Base-by-base conservation (phyloP, 2,888 invertebrate genomes). In the Nomada fabriciana region DNA sequence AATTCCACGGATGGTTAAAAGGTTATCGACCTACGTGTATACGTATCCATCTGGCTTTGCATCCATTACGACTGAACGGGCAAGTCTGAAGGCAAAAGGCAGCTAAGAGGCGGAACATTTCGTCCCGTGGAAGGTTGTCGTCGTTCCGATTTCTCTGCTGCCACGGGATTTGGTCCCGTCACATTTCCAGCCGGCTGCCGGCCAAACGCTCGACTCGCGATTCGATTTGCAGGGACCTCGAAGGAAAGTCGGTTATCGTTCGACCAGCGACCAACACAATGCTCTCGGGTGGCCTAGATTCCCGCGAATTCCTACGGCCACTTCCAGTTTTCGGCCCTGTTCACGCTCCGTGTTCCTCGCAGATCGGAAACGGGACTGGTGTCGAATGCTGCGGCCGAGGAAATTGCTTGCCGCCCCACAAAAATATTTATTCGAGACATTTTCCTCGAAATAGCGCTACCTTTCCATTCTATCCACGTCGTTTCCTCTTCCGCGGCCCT, bases 341-440 rank as follows among this genome's bases (percentile, higher is more conserved):
- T 61, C 60, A n/a, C 57, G 29, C 64, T 43, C 20, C 61, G 29
- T n/a, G 47, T 43, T 20, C 65, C n/a, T 59, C 72, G 43, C 52
- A 55, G n/a, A 47, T 69, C 78, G 88, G 82, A 85, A 85, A 68
- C 73, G 85, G 76, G 82, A 80, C 71, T 36, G 77, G 60, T 67
- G 75, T 65, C 77, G 80, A 67, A 69, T 42, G 50, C 36, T 23
- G 57, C 55, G 65, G 25, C 64, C 55, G 77, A 78, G 77, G 64
- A 76, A 79, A 84, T 85, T 75, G 80, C 70, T 61, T 67, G 64
- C 73, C 69, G 53, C 18, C 9, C 36, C 69, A 80, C 80, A 67
- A 86, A 87, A 88, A 88, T 87, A 86, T 88, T 87, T 88, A 86
- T 87, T 70, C 65, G 68, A 73, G 71, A 79, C 87, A 86, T 86